Conservation (phyloP, 2,888 invertebrate genomes). For the Anoplius nigerrimus region DNA sequence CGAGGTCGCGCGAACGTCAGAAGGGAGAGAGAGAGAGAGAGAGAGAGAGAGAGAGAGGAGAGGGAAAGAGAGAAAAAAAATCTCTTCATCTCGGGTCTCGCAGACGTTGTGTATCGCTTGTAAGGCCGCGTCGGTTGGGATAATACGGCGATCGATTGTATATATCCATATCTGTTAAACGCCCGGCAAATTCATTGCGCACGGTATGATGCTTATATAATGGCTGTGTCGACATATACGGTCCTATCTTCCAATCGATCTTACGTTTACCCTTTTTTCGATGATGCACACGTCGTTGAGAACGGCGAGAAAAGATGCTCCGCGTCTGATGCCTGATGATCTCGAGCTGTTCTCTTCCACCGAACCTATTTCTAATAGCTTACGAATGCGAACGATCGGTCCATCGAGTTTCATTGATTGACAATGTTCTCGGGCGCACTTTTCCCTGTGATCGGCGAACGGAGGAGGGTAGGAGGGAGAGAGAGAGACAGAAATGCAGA, state of each 20-base stretch:
- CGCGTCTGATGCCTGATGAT: neutral
- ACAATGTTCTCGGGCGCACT: too few species aligned
- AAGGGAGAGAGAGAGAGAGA: too few species aligned
- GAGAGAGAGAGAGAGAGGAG: too few species aligned
- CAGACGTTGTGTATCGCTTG: conserved; percentile 17
- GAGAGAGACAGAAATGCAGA: too few species aligned
- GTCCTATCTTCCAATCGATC: conserved; percentile 61
- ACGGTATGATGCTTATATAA: conserved; percentile 59
- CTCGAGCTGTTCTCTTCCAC: conserved; percentile 37
- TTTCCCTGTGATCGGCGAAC: too few species aligned
- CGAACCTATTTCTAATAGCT: conserved; percentile 37
- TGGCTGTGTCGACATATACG: conserved; percentile 64
- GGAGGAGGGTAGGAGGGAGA: too few species aligned
- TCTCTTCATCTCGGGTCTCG: conserved; percentile 41
- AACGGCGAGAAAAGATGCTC: too few species aligned
- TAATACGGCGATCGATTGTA: neutral
- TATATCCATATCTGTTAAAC: conserved; percentile 2
- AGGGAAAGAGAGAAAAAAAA: neutral
- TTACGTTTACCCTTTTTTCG: conserved; percentile 18
- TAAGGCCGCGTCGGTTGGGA: neutral
- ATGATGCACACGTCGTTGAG: too few species aligned
- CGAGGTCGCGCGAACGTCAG: too few species aligned
- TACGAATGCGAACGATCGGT: neutral
- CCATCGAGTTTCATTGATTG: neutral
- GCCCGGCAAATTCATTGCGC: conserved; percentile 47